phyloP scores from a whole-genome alignment of 2,797 vertebrate species.

The Myripristis murdjan region DNA sequence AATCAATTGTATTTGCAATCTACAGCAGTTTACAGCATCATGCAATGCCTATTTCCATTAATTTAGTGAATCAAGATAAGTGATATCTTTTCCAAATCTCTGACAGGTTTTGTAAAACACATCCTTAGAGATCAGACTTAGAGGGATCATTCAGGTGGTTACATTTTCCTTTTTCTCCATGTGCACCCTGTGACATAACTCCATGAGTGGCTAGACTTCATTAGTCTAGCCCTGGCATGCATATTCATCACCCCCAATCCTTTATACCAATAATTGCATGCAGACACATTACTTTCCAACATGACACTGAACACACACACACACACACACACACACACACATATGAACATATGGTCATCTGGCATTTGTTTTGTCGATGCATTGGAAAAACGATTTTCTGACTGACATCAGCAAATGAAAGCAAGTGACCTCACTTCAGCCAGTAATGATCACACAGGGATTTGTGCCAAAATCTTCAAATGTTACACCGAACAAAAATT shows the following conservation, averaged over 20 bases:
- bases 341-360: constrained; percentile 1
- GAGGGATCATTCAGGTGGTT: not conserved
- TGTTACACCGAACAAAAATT: not conserved
- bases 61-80: no score
- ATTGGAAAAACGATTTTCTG: constrained; percentile 7
- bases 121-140: not conserved
- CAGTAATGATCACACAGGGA: not conserved
- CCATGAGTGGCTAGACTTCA: constrained; percentile 10
- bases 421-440: not conserved
- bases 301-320: not conserved
- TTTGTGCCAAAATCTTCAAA: constrained; percentile 8
- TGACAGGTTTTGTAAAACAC: no score
- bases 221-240: constrained; percentile 1
- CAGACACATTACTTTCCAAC: constrained; percentile 13
- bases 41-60: no score
- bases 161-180: constrained; percentile 11
- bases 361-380: constrained; percentile 11
- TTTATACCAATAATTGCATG: constrained; percentile 36
- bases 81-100: not conserved
- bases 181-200: constrained; percentile 20
- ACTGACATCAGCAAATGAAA: not conserved
- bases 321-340: not conserved
- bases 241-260: constrained; percentile 21
- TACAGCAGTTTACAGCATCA: not conserved
- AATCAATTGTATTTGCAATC: no score